phyloP scores from a whole-genome alignment of 2,113 vertebrate genomes.

The Columba livia region DNA sequence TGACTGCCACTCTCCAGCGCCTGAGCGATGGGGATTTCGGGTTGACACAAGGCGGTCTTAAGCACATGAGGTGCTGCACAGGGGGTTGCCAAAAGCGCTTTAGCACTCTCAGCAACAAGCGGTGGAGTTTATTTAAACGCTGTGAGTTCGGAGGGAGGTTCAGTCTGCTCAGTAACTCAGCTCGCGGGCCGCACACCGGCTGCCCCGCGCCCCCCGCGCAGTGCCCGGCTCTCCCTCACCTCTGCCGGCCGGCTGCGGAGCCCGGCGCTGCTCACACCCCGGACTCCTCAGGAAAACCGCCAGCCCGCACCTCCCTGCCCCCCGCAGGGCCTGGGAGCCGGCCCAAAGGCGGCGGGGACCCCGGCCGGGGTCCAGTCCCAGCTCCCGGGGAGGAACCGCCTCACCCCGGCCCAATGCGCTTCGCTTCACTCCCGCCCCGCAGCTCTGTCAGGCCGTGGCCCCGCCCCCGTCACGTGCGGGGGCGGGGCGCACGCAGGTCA shows the following conservation, averaged over 20 bases:
- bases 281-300: too few species aligned
- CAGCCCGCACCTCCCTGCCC: background rate
- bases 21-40: background rate
- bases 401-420: too few species aligned
- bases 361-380: too few species aligned
- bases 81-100: background rate
- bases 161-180: fast-evolving
- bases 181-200: too few species aligned
- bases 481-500: background rate
- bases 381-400: too few species aligned
- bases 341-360: too few species aligned
- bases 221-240: background rate
- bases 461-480: constrained; percentile 37
- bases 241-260: background rate
- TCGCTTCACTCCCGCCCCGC: too few species aligned
- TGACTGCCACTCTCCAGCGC: background rate
- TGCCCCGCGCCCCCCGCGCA: background rate
- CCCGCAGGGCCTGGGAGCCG: too few species aligned
- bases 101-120: background rate
- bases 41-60: background rate
- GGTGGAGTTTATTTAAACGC: too few species aligned
- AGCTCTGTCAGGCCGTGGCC: background rate
- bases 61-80: fast-evolving
- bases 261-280: too few species aligned
- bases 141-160: background rate